Base-by-base conservation (phyloP, 2,113 vertebrate species). In the Lanius ludovicianus region DNA sequence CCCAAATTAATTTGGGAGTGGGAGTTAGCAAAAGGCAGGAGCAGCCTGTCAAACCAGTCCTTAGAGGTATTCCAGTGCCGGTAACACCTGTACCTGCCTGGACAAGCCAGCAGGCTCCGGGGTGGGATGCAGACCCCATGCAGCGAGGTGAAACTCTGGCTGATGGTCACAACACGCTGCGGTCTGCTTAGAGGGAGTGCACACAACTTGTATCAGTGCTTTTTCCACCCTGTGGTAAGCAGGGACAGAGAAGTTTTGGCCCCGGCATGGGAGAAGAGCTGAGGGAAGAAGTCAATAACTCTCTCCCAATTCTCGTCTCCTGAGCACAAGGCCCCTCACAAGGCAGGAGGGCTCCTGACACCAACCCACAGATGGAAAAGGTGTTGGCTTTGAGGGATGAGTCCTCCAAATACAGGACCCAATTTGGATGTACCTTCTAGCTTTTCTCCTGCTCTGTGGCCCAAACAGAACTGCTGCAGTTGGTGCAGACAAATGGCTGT, bases 291-390 rank as follows among this genome's bases (percentile, higher is more conserved):
- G 31, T 15, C 55, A 50, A 1, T 31, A 53, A 25, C 9, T 28
- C 31, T 28, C 31, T 65, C 37, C 55, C 0, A 3, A 46, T 33
- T 46, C 7, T 84, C 0, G 0, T 67, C 2, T 9, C 23, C 22
- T 41, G 52, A 57, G 63, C 0, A 0, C 5, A 31, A 68, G 39
- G 57, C 1, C 9, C 11, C 47, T 46, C 0, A 0, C n/a, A 0
- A 1, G 20, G 59, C 46, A 62, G 57, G 53, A 91, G 33, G 35
- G 41, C 46, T 53, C 46, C 59, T 41, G 64, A 18, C 31, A n/a
- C 14, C 80, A 44, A 37, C 11, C 19, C 69, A 39, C 44, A 20
- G 55, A 14, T 35, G 39, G 42, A 82, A 84, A 70, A 84, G 13
- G n/a, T 63, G 28, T 7, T 87, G 47, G 17, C 47, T 84, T 63